Percentiles rank a stretch among this genome's conserved stretches.
Conservation (phyloP, 2,797 vertebrate species). For the Scleropages formosus region DNA sequence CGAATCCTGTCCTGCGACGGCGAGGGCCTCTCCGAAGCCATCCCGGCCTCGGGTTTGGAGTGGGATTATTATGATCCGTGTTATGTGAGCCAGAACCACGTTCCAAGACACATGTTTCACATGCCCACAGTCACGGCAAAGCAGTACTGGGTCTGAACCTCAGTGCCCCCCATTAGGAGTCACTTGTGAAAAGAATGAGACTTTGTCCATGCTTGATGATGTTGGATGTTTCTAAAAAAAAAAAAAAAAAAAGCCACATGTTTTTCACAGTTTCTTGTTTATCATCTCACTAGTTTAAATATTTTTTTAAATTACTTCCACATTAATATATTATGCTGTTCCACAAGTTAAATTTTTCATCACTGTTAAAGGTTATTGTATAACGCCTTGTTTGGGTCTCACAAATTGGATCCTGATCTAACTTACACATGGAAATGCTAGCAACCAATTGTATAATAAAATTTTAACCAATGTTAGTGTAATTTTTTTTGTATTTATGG, state of each 20-base stretch:
- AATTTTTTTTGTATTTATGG: no score
- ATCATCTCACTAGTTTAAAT: neutral
- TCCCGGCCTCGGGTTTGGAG: conserved; percentile 57
- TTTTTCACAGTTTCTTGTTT: neutral
- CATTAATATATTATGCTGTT: neutral
- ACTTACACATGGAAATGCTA: neutral
- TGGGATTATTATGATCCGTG: conserved; percentile 80
- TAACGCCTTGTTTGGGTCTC: conserved; percentile 14
- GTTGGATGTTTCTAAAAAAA: neutral
- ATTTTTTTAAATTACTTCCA: neutral
- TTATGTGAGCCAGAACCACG: conserved; percentile 73
- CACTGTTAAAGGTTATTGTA: neutral
- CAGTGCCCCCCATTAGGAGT: neutral
- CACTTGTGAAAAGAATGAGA: conserved; percentile 14
- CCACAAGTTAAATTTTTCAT: neutral
- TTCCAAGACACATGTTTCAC: conserved; percentile 62
- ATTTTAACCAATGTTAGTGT: neutral
- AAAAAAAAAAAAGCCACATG: neutral
- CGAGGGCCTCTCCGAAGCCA: conserved; percentile 63
- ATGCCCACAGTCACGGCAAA: conserved; percentile 66
- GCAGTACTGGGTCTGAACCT: conserved; percentile 76
- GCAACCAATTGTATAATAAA: conserved; percentile 15
- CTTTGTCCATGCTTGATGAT: neutral
- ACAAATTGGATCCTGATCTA: conserved; percentile 15
- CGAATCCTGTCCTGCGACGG: conserved; percentile 78